Percentiles rank a stretch among this genome's conserved stretches.
Evolutionary conservation across 2,113 vertebrate genomes (phyloP).

Genomic region (Ovibos moschatus): DNA sequence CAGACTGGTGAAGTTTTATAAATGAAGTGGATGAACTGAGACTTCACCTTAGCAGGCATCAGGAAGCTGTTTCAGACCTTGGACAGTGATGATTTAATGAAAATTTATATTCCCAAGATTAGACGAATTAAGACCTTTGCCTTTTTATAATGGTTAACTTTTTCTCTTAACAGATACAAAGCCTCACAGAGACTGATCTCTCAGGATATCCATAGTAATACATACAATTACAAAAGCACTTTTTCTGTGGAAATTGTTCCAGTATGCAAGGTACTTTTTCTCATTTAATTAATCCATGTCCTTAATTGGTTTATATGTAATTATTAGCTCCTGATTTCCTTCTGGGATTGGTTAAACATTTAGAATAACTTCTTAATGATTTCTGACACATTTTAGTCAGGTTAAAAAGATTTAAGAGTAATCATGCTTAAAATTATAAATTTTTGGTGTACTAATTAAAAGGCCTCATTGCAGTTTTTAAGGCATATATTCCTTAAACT

Average conservation of each 20-base stretch:
- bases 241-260: conserved; percentile 98
- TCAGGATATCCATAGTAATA: conserved; percentile 95
- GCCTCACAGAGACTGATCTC: conserved; percentile 96
- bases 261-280: conserved; percentile 91
- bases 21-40: background rate
- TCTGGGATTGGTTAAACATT: background rate
- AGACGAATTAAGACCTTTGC: background rate
- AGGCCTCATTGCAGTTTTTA: background rate
- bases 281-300: conserved; percentile 29
- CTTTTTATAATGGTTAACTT: conserved; percentile 7
- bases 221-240: conserved; percentile 98
- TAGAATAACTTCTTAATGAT: conserved; percentile 15
- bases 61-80: background rate
- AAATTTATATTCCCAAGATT: background rate
- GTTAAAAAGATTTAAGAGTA: conserved; percentile 21
- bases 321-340: conserved; percentile 16
- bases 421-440: conserved; percentile 12
- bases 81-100: background rate
- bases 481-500: conserved; percentile 2
- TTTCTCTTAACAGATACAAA: conserved; percentile 86
- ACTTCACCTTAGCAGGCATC: background rate
- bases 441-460: conserved; percentile 36
- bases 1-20: background rate
- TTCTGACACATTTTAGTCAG: conserved; percentile 3
- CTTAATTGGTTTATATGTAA: conserved; percentile 14